Conservation (phyloP, 1,140 invertebrate genomes). For the Tetragonula clypearis region DNA sequence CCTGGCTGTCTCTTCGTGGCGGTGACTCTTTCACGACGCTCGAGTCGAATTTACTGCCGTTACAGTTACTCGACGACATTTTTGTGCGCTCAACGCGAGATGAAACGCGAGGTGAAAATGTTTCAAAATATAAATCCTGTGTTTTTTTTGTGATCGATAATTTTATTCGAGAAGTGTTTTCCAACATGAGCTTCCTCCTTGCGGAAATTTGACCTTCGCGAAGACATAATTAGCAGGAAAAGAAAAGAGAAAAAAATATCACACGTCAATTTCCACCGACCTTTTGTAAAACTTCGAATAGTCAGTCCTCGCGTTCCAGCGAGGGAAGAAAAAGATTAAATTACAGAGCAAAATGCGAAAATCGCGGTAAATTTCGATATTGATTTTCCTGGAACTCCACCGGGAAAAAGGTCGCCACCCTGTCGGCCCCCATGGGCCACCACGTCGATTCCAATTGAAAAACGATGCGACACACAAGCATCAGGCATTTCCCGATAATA, state of each 20-base stretch:
- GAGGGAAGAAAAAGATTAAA: constrained; percentile 9
- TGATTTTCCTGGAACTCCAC: background rate
- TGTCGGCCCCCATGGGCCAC: background rate
- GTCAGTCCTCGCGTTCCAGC: background rate
- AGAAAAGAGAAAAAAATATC: background rate
- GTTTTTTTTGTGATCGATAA: background rate
- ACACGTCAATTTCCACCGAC: background rate
- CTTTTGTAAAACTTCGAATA: background rate
- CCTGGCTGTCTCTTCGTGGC: background rate
- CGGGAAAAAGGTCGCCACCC: background rate
- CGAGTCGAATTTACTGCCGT: background rate
- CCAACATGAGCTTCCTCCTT: background rate
- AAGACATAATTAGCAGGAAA: background rate
- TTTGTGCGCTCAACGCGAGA: too few relatives aligned
- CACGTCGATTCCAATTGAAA: constrained; percentile 7
- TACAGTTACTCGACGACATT: background rate
- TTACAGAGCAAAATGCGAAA: constrained; percentile 4
- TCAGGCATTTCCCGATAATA: constrained; percentile 49
- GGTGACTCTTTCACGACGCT: background rate
- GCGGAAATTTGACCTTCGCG: background rate
- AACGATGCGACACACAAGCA: constrained; percentile 31
- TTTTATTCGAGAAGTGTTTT: too few relatives aligned
- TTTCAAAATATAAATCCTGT: background rate
- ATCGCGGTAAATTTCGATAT: constrained; percentile 18
- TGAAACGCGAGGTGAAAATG: background rate